These are phyloP conservation scores for Sarcophaga caerulescens DNA, from an alignment of 2,888 invertebrate species.

Conservation along the genomic window DNA sequence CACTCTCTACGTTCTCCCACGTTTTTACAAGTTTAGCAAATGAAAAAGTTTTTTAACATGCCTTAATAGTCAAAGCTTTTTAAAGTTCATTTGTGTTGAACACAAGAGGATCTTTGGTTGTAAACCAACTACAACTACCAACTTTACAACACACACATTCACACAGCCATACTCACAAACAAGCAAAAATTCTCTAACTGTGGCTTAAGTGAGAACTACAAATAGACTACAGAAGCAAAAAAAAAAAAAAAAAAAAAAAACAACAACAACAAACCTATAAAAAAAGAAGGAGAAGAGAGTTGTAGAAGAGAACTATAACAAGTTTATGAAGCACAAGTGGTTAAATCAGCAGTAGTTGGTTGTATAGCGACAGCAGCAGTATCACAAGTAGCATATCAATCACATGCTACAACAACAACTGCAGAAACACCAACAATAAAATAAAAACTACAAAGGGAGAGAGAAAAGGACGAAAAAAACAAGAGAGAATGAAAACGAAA, in stretches of 20 bases:
- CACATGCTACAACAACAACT: conserved; percentile 60
- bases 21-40: conserved; percentile 31
- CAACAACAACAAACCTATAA: conserved; percentile 34
- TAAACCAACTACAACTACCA: conserved; percentile 42
- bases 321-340: conserved; percentile 67
- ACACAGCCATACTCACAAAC: not conserved
- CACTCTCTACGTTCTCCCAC: not conserved
- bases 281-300: conserved; percentile 7
- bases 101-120: conserved; percentile 60
- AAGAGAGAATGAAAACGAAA: not conserved
- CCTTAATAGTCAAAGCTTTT: conserved; percentile 69
- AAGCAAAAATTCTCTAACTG: conserved; percentile 44
- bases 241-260: conserved; percentile 29
- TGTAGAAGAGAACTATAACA: conserved; percentile 52
- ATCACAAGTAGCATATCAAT: conserved; percentile 68
- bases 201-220: conserved; percentile 54
- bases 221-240: not conserved
- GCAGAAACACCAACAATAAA: conserved; percentile 6
- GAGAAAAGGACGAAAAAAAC: no score
- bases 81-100: conserved; percentile 67
- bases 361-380: conserved; percentile 23
- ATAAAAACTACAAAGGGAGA: not conserved
- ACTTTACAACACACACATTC: not conserved
- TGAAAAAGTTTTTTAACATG: conserved; percentile 65
- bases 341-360: conserved; percentile 64